Percentiles rank a stretch among this genome's conserved stretches.
Evolutionary conservation across 1,140 invertebrate species (phyloP).

Genomic region (Neodiprion fabricii): DNA sequence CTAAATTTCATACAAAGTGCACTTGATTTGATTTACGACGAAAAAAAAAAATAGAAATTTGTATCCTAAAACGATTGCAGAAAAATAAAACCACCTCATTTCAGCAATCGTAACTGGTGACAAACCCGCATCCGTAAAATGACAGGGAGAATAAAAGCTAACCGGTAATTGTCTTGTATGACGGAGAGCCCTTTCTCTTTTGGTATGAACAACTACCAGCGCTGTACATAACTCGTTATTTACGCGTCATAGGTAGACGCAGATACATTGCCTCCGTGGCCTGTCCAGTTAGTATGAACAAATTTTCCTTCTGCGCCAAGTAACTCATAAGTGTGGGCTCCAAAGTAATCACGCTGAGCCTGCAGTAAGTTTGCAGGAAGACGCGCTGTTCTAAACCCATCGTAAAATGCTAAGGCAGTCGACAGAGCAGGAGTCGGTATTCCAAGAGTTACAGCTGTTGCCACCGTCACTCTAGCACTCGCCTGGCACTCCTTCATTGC

Average conservation of each 20-base stretch:
- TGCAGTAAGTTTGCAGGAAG: conserved; percentile 93
- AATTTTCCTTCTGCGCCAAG: conserved; percentile 86
- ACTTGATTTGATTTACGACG: background rate
- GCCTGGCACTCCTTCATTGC: conserved; percentile 82
- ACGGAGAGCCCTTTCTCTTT: no score
- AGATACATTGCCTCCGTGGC: conserved; percentile 95
- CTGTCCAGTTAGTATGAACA: conserved; percentile 99
- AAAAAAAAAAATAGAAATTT: no score
- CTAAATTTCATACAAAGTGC: background rate
- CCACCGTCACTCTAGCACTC: conserved; percentile 74
- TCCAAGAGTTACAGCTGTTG: conserved; percentile 74
- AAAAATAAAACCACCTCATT: no score
- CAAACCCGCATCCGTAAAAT: no score
- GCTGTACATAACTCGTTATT: conserved; percentile 29
- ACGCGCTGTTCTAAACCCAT: conserved; percentile 85
- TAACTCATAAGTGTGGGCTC: conserved; percentile 98
- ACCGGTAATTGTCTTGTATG: no score
- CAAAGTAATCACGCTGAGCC: conserved; percentile 98
- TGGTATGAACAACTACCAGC: no score
- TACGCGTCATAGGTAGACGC: conserved; percentile 94
- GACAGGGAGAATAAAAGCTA: no score
- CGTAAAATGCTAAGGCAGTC: conserved; percentile 95
- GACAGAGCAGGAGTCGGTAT: conserved; percentile 93
- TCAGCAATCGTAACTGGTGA: no score
- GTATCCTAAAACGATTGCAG: no score